phyloP scores from a whole-genome alignment of 53 echinoderm and acorn worm species.

The Stichopus horrens region DNA sequence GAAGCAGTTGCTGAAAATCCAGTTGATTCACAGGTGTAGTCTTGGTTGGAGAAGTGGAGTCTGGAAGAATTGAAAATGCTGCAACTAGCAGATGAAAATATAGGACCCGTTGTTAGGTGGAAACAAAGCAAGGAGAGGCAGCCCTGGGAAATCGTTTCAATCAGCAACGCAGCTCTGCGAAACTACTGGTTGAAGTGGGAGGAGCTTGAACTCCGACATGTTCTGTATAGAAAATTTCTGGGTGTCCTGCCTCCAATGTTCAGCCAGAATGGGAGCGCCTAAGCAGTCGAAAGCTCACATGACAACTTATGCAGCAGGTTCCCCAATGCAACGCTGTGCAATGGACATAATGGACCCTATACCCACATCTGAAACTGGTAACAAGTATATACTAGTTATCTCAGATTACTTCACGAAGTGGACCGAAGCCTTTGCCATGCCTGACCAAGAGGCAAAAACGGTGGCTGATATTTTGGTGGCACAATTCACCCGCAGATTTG shows the following conservation, averaged over 20 bases:
- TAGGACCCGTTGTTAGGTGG: not conserved
- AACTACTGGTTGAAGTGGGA: constrained; percentile 55
- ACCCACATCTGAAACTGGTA: constrained; percentile 10
- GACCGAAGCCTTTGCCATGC: not conserved
- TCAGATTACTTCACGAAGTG: constrained; percentile 43
- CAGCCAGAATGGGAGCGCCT: not conserved
- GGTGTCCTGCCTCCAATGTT: not conserved
- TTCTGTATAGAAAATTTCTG: constrained; percentile 44
- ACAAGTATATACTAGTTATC: constrained; percentile 31
- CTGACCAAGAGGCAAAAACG: constrained; percentile 36
- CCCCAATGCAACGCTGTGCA: constrained; percentile 22
- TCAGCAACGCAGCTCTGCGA: not conserved
- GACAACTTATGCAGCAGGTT: constrained; percentile 7
- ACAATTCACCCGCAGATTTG: no score
- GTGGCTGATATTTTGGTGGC: constrained; percentile 14
- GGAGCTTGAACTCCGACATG: constrained; percentile 18
- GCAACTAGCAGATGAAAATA: not conserved
- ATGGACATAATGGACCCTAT: constrained; percentile 50
- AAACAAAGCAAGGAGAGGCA: not conserved
- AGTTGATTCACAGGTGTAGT: not conserved
- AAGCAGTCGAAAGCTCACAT: not conserved
- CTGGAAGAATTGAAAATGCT: not conserved
- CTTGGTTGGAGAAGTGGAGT: not conserved
- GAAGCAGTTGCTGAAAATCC: not conserved
- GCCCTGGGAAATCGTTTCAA: not conserved